Percentiles rank a stretch among this genome's conserved stretches.
phyloP scores from a whole-genome alignment of 2,797 vertebrate species.

The Cossypha dichroa region DNA sequence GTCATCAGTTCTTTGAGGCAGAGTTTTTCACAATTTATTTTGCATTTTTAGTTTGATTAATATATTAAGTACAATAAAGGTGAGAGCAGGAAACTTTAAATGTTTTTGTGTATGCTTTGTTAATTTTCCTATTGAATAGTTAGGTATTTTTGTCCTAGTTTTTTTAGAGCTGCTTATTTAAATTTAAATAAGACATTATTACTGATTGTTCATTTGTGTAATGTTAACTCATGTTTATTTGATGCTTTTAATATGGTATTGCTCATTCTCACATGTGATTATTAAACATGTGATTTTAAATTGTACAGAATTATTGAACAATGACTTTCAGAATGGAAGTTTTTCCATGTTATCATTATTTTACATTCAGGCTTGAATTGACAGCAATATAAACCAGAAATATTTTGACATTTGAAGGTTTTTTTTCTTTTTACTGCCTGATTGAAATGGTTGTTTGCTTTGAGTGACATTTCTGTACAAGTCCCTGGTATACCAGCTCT shows the following conservation, averaged over 20 bases:
- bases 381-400: neutral
- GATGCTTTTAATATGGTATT: neutral
- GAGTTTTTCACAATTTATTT: neutral
- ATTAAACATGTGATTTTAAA: constrained; percentile 21
- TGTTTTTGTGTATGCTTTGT: neutral
- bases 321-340: neutral
- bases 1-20: neutral
- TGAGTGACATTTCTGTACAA: neutral
- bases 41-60: neutral
- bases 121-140: neutral
- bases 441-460: neutral
- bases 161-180: neutral
- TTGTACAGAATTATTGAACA: neutral
- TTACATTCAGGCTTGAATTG: neutral
- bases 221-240: neutral
- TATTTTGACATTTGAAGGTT: neutral
- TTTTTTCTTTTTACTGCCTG: neutral
- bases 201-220: neutral
- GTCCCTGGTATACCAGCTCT: neutral
- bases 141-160: neutral
- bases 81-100: neutral
- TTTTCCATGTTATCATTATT: neutral
- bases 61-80: neutral
- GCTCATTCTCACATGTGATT: neutral
- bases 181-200: neutral